Evolutionary conservation across 2,888 invertebrate genomes (phyloP), one percentile per base, ranked within the genome.

Genomic region (Acanthosepion lycidas): DNA sequence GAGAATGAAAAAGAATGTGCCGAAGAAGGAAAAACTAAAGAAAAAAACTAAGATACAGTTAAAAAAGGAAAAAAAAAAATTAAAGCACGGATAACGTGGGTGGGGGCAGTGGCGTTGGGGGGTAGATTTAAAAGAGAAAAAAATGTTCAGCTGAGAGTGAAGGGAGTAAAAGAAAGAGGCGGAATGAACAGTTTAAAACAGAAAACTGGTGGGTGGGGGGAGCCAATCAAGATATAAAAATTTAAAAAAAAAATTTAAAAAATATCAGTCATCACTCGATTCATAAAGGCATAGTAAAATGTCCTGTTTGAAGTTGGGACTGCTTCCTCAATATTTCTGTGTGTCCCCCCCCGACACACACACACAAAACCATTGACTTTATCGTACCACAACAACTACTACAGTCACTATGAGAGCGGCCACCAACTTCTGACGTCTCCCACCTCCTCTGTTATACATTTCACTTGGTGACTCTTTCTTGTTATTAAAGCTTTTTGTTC

Each of bases 241-340:
- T 23, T 4, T 1, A 28, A 28, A 64, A 26, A 53, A 53, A 53
- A 15, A 26, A 26, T 3, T 3, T 6, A 0, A 28, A 33, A 6
- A 33, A 6, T 33, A n/a, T n/a, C n/a, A 78, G 78, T 78, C 78
- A n/a, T n/a, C 33, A 33, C 78, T 78, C 78, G n/a, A 78, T 78
- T 78, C n/a, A 78, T 78, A 33, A 42, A 42, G 78, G 78, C 78
- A 78, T 78, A 78, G 33, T 78, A 78, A 42, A 78, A 78, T 78
- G 78, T 78, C 78, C 78, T 78, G 78, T 33, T 78, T 78, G 78
- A 78, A 78, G 78, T 78, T 78, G n/a, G 78, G 78, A n/a, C 78
- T 78, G 78, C 78, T 78, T 78, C 78, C 78, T 33, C 78, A 78
- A 78, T 78, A 78, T 33, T 42, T 42, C 42, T 42, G 42, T 42